These are phyloP conservation scores for Brachionus paranguensis DNA, from an alignment of 1,140 invertebrate genomes.

Conservation along the genomic window DNA sequence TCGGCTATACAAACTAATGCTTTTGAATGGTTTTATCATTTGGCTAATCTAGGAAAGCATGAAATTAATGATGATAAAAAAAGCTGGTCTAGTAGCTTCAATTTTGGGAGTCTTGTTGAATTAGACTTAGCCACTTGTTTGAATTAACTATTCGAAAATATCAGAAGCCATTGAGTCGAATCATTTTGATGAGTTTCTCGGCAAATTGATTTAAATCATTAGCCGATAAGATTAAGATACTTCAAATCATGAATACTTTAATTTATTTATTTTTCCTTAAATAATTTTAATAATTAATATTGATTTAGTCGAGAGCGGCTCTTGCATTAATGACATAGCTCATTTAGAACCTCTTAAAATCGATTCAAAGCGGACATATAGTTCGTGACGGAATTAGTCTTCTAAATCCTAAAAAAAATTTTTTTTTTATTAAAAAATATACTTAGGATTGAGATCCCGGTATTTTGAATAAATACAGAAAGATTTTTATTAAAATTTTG, in stretches of 20 bases:
- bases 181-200: neutral
- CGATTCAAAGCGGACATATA: neutral
- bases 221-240: constrained; percentile 5
- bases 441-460: too few species aligned
- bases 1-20: neutral
- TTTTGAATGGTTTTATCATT: neutral
- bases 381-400: neutral
- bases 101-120: neutral
- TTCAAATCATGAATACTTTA: neutral
- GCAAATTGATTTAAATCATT: constrained; percentile 9
- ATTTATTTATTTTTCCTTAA: neutral
- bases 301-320: neutral
- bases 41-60: constrained; percentile 23
- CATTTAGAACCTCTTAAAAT: neutral
- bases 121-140: neutral
- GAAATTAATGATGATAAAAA: neutral
- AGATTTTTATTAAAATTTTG: too few species aligned
- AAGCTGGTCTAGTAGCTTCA: neutral
- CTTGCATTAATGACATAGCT: neutral
- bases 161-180: neutral
- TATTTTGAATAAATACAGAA: too few species aligned
- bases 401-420: neutral
- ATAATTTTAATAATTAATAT: neutral
- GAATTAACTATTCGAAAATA: constrained; percentile 8
- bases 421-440: too few species aligned